A percentile compares a stretch with the other conserved stretches of the same genome.
These are phyloP conservation scores for Albula goreensis DNA, from an alignment of 2,113 vertebrate species.

Conservation along the genomic window DNA sequence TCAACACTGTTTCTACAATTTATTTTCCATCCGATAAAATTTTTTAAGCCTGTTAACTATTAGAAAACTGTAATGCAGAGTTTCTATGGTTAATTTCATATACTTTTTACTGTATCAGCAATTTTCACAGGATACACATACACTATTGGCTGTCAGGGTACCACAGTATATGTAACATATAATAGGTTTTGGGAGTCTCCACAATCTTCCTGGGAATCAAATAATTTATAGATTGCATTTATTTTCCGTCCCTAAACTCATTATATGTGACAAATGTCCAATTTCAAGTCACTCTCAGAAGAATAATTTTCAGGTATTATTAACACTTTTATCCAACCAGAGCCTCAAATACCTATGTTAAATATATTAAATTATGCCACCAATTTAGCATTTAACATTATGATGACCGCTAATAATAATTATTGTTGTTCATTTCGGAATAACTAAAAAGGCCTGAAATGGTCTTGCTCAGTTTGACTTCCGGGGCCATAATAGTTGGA, in stretches of 20 bases:
- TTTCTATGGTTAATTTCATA: background rate
- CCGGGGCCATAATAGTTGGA: too few species aligned
- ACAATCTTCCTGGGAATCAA: background rate
- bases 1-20: background rate
- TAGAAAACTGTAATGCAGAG: background rate
- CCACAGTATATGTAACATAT: background rate
- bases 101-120: too few species aligned
- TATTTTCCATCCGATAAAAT: background rate
- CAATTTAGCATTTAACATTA: too few species aligned
- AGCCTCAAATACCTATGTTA: too few species aligned
- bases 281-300: background rate
- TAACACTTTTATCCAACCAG: too few species aligned
- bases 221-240: background rate
- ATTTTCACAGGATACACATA: background rate
- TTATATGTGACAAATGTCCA: background rate
- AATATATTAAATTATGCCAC: too few species aligned
- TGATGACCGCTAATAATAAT: too few species aligned
- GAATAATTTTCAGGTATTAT: too few species aligned
- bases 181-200: background rate
- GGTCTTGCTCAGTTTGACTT: too few species aligned
- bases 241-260: background rate
- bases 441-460: too few species aligned
- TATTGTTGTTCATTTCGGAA: too few species aligned
- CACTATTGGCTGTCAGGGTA: background rate
- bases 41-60: background rate